A percentile compares a stretch with the other conserved stretches of the same genome.
phyloP scores from a whole-genome alignment of 1,140 invertebrate genomes.

The Leguminivora glycinivorella region DNA sequence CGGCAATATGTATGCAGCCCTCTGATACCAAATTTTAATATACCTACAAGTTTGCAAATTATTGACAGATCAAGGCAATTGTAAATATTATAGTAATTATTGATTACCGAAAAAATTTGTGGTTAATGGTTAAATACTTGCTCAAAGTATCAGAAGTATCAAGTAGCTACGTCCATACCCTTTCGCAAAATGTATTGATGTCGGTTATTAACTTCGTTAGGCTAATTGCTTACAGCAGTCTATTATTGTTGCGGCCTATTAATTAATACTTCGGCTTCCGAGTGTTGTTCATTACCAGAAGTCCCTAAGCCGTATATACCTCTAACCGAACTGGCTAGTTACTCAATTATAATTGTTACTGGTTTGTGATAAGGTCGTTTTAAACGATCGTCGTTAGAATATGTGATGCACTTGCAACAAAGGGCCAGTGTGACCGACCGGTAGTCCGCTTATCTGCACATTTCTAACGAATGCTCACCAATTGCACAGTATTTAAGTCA shows the following conservation, averaged over 20 bases:
- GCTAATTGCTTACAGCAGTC: not conserved
- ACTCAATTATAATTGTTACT: not conserved
- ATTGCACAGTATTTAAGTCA: slow-evolving; percentile 46
- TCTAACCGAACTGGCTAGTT: not conserved
- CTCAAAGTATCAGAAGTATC: not conserved
- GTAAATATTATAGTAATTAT: not conserved
- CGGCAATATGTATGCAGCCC: no score
- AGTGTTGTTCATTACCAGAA: not conserved
- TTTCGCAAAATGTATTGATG: not conserved
- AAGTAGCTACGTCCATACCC: not conserved
- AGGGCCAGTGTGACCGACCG: slow-evolving; percentile 59
- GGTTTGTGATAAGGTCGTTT: not conserved
- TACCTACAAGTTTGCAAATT: not conserved
- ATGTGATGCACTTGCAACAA: slow-evolving; percentile 46
- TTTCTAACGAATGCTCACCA: slow-evolving; percentile 60
- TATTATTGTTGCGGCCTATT: not conserved
- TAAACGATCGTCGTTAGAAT: not conserved
- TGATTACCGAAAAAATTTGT: not conserved
- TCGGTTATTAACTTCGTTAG: not conserved
- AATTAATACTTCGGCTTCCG: not conserved
- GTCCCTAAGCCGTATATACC: not conserved
- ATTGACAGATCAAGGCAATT: not conserved
- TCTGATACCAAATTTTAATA: not conserved
- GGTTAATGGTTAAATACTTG: not conserved
- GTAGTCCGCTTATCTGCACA: slow-evolving; percentile 60